These are phyloP conservation scores for Teinopalpus imperialis DNA, from an alignment of 2,888 invertebrate genomes.

Conservation along the genomic window DNA sequence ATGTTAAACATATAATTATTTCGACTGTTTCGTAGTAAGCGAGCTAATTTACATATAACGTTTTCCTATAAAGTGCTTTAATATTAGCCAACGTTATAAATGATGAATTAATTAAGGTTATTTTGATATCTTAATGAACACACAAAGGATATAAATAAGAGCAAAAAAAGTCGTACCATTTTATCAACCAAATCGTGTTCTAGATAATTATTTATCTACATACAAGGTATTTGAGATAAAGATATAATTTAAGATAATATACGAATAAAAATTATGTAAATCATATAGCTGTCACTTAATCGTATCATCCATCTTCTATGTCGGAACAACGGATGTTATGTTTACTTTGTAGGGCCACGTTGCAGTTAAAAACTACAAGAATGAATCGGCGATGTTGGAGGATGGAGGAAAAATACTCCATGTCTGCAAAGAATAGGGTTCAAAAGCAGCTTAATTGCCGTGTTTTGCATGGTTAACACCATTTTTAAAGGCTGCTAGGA, in stretches of 20 bases:
- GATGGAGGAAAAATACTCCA: too few relatives aligned
- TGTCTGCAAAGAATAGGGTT: too few relatives aligned
- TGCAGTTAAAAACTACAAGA: too few relatives aligned
- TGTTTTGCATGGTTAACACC: too few relatives aligned
- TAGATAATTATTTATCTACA: conserved; percentile 65
- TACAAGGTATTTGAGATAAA: conserved; percentile 76
- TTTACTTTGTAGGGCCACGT: too few relatives aligned
- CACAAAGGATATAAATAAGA: conserved; percentile 22
- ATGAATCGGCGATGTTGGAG: too few relatives aligned
- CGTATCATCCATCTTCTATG: conserved; percentile 75
- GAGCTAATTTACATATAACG: conserved; percentile 12
- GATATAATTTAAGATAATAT: conserved; percentile 73
- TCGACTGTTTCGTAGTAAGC: not conserved
- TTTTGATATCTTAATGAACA: conserved; percentile 18
- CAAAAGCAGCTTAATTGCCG: too few relatives aligned
- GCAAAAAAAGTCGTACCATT: conserved; percentile 25
- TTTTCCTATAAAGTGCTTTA: not conserved
- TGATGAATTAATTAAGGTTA: conserved; percentile 25
- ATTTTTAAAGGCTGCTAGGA: too few relatives aligned
- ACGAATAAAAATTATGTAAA: conserved; percentile 57
- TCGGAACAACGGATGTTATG: conserved; percentile 45
- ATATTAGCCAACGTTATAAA: not conserved
- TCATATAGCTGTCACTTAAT: conserved; percentile 74
- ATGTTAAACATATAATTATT: conserved; percentile 2
- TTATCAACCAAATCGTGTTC: conserved; percentile 72